Base-by-base conservation (phyloP, 1,140 invertebrate genomes). In the Olivierus martensii region DNA sequence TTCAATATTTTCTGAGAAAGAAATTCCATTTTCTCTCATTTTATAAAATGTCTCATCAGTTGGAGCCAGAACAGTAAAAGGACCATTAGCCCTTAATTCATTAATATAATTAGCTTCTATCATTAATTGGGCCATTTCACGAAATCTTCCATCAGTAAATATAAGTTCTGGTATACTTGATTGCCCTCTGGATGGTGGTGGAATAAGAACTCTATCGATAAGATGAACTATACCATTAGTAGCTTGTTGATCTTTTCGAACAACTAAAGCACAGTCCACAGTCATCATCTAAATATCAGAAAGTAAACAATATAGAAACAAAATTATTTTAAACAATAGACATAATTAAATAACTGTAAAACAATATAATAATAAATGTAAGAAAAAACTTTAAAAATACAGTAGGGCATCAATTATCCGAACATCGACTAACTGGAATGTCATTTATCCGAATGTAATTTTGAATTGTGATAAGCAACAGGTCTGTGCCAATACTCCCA, bases 171-270 rank as follows among this genome's bases (percentile, higher is more conserved):
- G 51, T 2, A 53, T 46, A 17, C 42, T 39, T 6, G 43, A 46
- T 3, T 17, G 37, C 1, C 43, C 48, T n/a, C 15, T 18, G 12
- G 45, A 3, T 15, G 38, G 3, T 0, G 73, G 74, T n/a, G 72
- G 72, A 19, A 64, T 61, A 9, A 78, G 56, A 1, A 76, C 64
- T 46, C 67, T 59, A 46, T 75, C 71, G 5, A 78, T 64, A 3
- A 73, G 63, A 59, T 79, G 76, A 9, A 78, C 69, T 21, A 77
- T 67, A 4, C 75, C 75, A 58, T 75, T 75, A 0, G 62, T 69
- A 3, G 74, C 71, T 50, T 67, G 59, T 52, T 73, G 70, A 61
- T 77, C 71, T 59, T 55, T 56, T 28, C 62, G 58, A 7, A 59
- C 58, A 3, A 73, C 58, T 19, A 55, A 60, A 2, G 65, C 65